A percentile compares a stretch with the other conserved stretches of the same genome.
Conservation (phyloP, 2,888 invertebrate species). For the Chelonus formosanus region DNA sequence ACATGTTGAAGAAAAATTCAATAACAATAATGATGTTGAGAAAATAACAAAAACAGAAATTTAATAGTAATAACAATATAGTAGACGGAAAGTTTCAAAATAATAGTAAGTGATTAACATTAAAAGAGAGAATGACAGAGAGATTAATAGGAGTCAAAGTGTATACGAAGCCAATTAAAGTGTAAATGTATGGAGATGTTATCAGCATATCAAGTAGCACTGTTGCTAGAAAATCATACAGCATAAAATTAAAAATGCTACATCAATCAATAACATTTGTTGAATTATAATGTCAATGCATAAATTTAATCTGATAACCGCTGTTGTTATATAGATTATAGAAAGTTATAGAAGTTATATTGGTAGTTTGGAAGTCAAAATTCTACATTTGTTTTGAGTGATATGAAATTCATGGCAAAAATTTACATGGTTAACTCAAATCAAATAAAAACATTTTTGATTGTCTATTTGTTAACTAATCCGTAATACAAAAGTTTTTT, state of each 20-base stretch:
- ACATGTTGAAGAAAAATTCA: no score
- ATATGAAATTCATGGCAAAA: no score
- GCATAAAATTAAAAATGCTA: conserved; percentile 47
- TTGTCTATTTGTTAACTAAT: no score
- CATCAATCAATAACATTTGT: conserved; percentile 40
- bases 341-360: no score
- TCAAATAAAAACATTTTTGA: no score
- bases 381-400: no score
- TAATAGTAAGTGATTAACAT: background rate
- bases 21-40: no score
- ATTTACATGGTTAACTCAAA: no score
- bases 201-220: conserved; percentile 55
- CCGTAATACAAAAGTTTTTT: no score
- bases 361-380: no score
- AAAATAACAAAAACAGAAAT: background rate
- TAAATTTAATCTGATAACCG: conserved; percentile 23
- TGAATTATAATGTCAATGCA: conserved; percentile 31
- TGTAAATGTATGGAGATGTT: conserved; percentile 62
- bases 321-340: background rate
- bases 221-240: conserved; percentile 52
- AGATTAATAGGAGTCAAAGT: conserved; percentile 25
- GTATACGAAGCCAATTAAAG: conserved; percentile 58
- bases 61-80: no score
- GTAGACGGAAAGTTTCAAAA: background rate
- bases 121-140: conserved; percentile 33